These are phyloP conservation scores for Cheirogaleus major DNA, from an alignment of 2,797 vertebrate genomes.

Conservation along the genomic window DNA sequence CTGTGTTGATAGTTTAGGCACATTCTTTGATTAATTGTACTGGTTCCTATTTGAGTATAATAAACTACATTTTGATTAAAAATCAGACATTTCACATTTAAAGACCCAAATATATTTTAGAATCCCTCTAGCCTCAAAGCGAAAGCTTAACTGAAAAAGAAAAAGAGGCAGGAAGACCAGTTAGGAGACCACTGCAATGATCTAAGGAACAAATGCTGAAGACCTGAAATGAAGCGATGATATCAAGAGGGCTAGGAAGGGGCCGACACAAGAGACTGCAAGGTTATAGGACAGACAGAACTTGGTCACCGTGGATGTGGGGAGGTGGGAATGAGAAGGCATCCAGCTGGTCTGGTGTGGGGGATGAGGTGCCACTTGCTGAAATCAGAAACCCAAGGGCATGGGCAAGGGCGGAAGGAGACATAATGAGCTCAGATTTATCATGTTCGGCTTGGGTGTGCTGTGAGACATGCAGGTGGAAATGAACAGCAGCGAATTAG, in stretches of 20 bases:
- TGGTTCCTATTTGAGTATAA: too few relatives aligned
- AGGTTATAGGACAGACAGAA: neutral
- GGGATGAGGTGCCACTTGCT: neutral
- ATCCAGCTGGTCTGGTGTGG: neutral
- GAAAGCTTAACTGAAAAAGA: neutral
- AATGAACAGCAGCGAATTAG: fast-evolving
- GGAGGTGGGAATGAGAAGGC: neutral
- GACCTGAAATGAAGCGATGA: neutral
- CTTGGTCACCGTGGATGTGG: neutral
- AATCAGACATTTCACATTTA: too few relatives aligned
- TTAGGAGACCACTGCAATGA: neutral
- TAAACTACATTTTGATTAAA: too few relatives aligned
- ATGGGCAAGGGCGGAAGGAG: neutral
- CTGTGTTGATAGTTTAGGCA: too few relatives aligned
- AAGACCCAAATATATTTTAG: neutral
- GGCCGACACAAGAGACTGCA: neutral
- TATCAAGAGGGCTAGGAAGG: neutral
- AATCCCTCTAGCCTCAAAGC: neutral
- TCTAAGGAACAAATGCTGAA: neutral
- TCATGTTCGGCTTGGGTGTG: fast-evolving
- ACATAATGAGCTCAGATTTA: neutral
- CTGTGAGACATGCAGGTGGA: neutral
- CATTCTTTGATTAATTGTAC: too few relatives aligned
- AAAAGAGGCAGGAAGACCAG: neutral
- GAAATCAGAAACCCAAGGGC: neutral